phyloP scores from a whole-genome alignment of 2,888 invertebrate genomes.

The Rhabditoides inermis region DNA sequence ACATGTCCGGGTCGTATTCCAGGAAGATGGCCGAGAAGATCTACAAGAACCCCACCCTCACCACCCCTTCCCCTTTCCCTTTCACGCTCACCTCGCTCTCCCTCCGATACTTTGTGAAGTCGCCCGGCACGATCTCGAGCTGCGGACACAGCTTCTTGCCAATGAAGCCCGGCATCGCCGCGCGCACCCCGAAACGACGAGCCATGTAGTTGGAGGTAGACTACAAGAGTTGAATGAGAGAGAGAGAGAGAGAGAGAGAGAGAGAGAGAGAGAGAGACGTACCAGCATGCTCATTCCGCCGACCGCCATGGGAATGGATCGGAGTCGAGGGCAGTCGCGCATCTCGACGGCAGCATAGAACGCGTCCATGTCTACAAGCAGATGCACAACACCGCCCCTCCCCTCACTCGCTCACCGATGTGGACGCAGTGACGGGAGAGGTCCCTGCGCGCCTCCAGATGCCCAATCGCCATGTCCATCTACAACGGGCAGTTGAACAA shows the following conservation, averaged over 20 bases:
- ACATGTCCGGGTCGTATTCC: slow-evolving; percentile 59
- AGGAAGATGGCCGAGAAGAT: slow-evolving; percentile 53
- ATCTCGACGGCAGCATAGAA: slow-evolving; percentile 63
- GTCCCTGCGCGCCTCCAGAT: slow-evolving; percentile 55
- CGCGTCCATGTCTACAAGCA: slow-evolving; percentile 65
- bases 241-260: too few species aligned
- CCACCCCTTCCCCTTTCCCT: too few species aligned
- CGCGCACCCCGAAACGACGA: slow-evolving; percentile 60
- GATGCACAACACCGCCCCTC: slow-evolving; percentile 61
- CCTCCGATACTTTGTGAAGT: slow-evolving; percentile 58
- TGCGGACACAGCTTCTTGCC: slow-evolving; percentile 61
- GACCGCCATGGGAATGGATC: slow-evolving; percentile 61
- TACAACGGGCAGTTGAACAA: slow-evolving; percentile 36
- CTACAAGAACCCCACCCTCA: slow-evolving; percentile 5
- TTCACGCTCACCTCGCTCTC: slow-evolving; percentile 53
- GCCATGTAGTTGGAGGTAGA: slow-evolving; percentile 62
- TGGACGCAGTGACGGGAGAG: slow-evolving; percentile 48
- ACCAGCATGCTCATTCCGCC: slow-evolving; percentile 60
- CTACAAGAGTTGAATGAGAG: too few species aligned
- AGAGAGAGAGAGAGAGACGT: slow-evolving; percentile 10
- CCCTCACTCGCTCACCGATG: slow-evolving; percentile 35
- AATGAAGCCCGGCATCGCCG: slow-evolving; percentile 64
- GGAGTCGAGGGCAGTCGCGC: slow-evolving; percentile 54
- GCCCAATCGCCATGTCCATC: slow-evolving; percentile 55
- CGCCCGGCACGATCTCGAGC: slow-evolving; percentile 57